Evolutionary conservation across 2,888 invertebrate species (phyloP), one percentile per base, ranked within the genome.

Genomic region (Unio delphinus): DNA sequence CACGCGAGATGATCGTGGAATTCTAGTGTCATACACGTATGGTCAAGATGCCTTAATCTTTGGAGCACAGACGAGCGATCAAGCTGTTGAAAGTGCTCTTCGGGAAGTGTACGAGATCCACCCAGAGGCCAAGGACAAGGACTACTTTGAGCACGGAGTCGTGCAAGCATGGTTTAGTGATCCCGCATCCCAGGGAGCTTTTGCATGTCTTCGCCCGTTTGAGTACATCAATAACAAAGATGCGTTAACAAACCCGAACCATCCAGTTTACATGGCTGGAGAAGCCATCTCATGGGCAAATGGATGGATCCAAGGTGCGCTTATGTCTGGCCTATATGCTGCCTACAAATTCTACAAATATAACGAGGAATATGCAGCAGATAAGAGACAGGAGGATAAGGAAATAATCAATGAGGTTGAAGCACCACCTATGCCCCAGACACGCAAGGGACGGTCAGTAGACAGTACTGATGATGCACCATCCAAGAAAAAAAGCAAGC

Each of bases 261-360:
- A 65, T 28, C 67, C 71, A 15, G 30, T 79, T 4, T 75, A 76
- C 62, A 60, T 79, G 8, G 79, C 74, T 20, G 79, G 76, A 11
- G 79, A 79, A 23, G 72, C 73, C 4, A 28, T 76, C 45, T 79
- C 79, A 17, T 76, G 76, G 74, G 66, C 71, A 1, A 73, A 76
- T 67, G 68, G 73, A 23, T 74, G 73, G 73, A 74, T 74, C 15
- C 70, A 74, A 59, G 73, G 73, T 1, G 73, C 73, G 7, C 18
- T 74, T 11, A 67, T 71, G 34, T 68, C 74, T 3, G 70, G 69
- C 18, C 61, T 71, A 17, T 55, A 64, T 60, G 74, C 71, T 2
- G 74, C 71, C 18, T 74, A 70, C 55, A 55, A 71, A 55, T 57
- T 74, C 7, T 74, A 67, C 64, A 45, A 45, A 45, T 45, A 45